Evolutionary conservation across 2,113 vertebrate species (phyloP), one percentile per base, ranked within the genome.

Genomic region (Myiozetetes cayanensis): DNA sequence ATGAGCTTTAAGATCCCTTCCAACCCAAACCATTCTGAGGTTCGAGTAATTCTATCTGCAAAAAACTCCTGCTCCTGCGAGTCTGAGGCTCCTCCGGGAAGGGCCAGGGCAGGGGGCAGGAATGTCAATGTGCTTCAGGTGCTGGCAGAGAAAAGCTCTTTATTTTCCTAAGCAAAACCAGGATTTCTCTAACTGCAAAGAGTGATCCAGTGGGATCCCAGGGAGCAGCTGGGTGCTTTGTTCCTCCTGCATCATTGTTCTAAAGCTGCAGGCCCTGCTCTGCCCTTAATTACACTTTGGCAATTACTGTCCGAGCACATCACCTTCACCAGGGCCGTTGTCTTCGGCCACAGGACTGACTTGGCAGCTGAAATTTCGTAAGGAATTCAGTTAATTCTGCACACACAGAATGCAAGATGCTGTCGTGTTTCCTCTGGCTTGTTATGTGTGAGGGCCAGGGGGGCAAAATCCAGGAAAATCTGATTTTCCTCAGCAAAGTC

Each of bases 321-420:
- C 58, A 23, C 56, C 66, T 12, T 39, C 35, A 4, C 52, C 1
- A 1, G 67, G 22, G 61, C 58, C 2, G 0, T 2, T 21, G 59
- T 24, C 50, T 39, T 6, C 25, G 0, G 7, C 8, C 0, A 1
- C 44, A 27, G 7, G 27, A 75, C 68, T 1, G 27, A 12, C 44
- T 14, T 9, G 35, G 89, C 56, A 49, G 44, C 72, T 49, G 89
- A 28, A 53, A 14, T 88, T 43, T 24, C 5, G 0, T 1, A 10
- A 61, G 62, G 59, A 76, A 3, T 8, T 9, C 2, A 7, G 78
- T 33, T 85, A 25, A 6, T 50, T 35, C 62, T 23, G 4, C 81
- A 17, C 68, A 20, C 44, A 11, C 28, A n/a, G 9, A 37, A 4
- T 1, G 6, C 22, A 6, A 15, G 89, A 62, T 62, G 61, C 76